A percentile compares a stretch with the other conserved stretches of the same genome.
Conservation (phyloP, 2,113 vertebrate genomes). For the Rissa tridactyla region DNA sequence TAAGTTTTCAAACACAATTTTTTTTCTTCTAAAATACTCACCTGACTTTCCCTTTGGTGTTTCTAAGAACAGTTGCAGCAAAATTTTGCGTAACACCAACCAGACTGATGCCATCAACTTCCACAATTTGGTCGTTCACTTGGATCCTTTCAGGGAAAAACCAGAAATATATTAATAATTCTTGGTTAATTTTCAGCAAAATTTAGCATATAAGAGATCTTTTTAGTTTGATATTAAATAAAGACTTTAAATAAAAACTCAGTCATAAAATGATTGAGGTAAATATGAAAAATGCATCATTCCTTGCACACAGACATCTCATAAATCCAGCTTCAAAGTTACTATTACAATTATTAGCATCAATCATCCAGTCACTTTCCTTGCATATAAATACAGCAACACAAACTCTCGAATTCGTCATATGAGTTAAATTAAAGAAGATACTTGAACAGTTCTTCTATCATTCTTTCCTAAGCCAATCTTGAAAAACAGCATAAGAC, state of each 20-base stretch:
- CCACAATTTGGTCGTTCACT: conserved; percentile 98
- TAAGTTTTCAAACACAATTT: not conserved
- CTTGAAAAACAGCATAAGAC: conserved; percentile 15
- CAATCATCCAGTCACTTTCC: not conserved
- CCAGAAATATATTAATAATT: not conserved
- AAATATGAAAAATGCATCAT: not conserved
- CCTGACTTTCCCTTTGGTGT: conserved; percentile 95
- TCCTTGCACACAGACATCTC: not conserved
- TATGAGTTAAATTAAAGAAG: conserved; percentile 8
- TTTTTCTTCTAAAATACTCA: conserved; percentile 60
- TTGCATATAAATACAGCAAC: not conserved
- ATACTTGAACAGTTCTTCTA: not conserved
- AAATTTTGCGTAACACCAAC: conserved; percentile 98
- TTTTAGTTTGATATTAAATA: not conserved
- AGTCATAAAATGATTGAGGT: not conserved
- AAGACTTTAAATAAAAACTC: not conserved
- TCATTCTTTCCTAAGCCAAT: conserved; percentile 30
- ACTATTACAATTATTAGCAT: not conserved
- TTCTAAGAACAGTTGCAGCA: conserved; percentile 96
- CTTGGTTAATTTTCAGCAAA: not conserved
- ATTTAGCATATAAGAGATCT: not conserved
- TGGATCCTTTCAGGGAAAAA: conserved; percentile 82
- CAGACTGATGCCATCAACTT: conserved; percentile 96
- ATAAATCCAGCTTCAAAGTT: not conserved
- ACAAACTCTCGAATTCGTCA: not conserved